phyloP scores from a whole-genome alignment of 2,797 vertebrate genomes.

The Hemitrygon akajei region DNA sequence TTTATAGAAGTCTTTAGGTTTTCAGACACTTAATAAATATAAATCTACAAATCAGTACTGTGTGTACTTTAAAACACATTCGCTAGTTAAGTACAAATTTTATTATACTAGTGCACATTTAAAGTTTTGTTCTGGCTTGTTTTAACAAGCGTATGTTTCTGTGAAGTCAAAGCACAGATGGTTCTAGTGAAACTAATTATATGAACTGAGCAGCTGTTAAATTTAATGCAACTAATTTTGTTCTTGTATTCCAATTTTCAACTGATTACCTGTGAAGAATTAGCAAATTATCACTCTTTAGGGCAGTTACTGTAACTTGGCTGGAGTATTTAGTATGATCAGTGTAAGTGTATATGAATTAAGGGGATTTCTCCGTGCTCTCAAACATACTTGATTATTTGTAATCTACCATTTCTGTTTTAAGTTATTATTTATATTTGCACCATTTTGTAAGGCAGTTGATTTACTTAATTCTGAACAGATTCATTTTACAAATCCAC shows the following conservation, averaged over 20 bases:
- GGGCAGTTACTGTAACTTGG: slow-evolving; percentile 72
- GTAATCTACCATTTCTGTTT: slow-evolving; percentile 58
- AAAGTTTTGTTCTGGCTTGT: slow-evolving; percentile 72
- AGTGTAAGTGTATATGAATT: slow-evolving; percentile 64
- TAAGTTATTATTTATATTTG: slow-evolving; percentile 67
- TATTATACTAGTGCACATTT: slow-evolving; percentile 48
- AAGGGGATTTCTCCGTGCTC: slow-evolving; percentile 54
- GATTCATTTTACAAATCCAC: not conserved
- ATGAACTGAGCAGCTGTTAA: slow-evolving; percentile 71
- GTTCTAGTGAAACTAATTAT: slow-evolving; percentile 73
- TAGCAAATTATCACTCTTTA: slow-evolving; percentile 93
- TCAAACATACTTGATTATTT: slow-evolving; percentile 46
- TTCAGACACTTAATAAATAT: slow-evolving; percentile 99
- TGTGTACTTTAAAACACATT: slow-evolving; percentile 87
- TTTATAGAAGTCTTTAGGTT: slow-evolving; percentile 92
- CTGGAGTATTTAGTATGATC: slow-evolving; percentile 48
- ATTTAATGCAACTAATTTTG: slow-evolving; percentile 74
- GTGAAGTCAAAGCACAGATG: slow-evolving; percentile 65
- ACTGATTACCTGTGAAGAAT: slow-evolving; percentile 87
- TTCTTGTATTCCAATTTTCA: slow-evolving; percentile 71
- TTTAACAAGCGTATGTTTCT: slow-evolving; percentile 54
- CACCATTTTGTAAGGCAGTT: slow-evolving; percentile 67
- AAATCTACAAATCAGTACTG: slow-evolving; percentile 80
- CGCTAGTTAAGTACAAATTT: slow-evolving; percentile 98
- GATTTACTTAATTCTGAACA: slow-evolving; percentile 62